phyloP scores from a whole-genome alignment of 2,113 vertebrate genomes.

The Vulpes vulpes region DNA sequence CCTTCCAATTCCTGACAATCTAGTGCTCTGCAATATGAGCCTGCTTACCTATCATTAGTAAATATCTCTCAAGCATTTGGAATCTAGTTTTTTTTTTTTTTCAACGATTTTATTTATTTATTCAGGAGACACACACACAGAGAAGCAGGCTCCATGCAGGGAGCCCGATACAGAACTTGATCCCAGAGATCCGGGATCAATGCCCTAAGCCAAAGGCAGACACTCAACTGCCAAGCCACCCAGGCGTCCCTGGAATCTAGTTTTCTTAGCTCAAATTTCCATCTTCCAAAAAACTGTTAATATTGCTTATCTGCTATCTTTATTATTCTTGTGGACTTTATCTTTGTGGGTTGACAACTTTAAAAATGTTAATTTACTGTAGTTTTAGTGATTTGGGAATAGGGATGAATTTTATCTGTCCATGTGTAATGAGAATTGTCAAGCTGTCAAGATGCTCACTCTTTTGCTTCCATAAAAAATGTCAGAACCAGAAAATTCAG shows the following conservation, averaged over 20 bases:
- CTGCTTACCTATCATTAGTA: not conserved
- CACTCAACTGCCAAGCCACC: no score
- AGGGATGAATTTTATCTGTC: constrained; percentile 38
- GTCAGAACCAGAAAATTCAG: constrained; percentile 14
- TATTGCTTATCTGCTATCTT: not conserved
- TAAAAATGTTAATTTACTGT: constrained; percentile 7
- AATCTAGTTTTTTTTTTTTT: not conserved
- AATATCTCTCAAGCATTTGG: not conserved
- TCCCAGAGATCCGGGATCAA: no score
- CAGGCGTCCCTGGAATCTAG: not conserved
- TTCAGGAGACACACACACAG: no score
- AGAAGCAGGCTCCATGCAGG: no score
- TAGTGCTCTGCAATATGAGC: not conserved
- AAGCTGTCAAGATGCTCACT: not conserved
- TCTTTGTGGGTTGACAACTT: constrained; percentile 22
- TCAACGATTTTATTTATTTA: no score
- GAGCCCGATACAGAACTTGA: no score
- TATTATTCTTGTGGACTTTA: constrained; percentile 14
- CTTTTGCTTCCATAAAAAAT: not conserved
- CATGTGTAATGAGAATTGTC: not conserved
- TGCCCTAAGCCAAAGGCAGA: no score
- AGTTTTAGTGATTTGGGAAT: constrained; percentile 21
- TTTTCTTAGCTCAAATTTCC: constrained; percentile 21
- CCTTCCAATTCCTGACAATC: not conserved
- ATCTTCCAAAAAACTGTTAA: not conserved